phyloP scores from a whole-genome alignment of 1,140 invertebrate species.

The Zaprionus davidi region DNA sequence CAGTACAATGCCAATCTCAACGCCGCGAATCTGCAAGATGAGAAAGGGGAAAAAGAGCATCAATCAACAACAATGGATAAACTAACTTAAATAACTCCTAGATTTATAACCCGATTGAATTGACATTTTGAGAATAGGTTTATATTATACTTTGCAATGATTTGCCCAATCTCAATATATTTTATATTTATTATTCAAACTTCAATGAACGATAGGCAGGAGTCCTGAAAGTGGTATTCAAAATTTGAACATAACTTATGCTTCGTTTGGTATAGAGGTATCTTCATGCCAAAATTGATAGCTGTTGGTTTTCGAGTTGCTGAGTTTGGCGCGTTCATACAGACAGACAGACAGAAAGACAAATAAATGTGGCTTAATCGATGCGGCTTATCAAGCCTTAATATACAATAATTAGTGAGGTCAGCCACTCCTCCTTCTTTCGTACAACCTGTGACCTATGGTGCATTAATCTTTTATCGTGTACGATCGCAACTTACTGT shows the following conservation, averaged over 20 bases:
- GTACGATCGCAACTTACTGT: slow-evolving; percentile 60
- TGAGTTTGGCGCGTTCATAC: background rate
- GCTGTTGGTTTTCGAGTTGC: background rate
- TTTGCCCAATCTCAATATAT: no score
- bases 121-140: background rate
- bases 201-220: no score
- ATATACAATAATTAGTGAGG: no score
- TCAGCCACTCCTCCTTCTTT: background rate
- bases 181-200: no score
- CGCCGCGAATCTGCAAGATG: slow-evolving; percentile 89
- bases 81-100: background rate
- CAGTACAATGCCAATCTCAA: slow-evolving; percentile 94
- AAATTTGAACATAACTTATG: no score
- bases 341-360: background rate
- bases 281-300: background rate
- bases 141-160: no score
- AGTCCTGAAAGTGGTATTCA: no score
- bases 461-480: background rate
- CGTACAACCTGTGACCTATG: background rate
- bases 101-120: background rate
- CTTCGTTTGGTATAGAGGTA: background rate
- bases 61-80: background rate
- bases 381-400: no score
- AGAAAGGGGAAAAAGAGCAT: background rate
- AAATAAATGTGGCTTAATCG: no score